Base-by-base conservation (phyloP, 2,888 invertebrate species). In the Hofmannophila pseudospretella region DNA sequence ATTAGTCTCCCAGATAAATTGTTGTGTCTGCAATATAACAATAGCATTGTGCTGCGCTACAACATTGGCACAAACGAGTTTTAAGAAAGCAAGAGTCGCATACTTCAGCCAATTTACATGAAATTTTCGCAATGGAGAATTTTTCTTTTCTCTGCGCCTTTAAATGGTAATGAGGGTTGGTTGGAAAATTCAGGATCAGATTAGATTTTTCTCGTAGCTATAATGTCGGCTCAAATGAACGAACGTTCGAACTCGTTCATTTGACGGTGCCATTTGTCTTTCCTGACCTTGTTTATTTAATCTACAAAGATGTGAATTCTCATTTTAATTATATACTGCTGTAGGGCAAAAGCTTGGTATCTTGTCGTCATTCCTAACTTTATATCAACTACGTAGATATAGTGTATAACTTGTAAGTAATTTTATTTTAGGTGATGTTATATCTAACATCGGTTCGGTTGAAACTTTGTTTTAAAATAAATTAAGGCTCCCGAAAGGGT, bases 81-180 rank as follows among this genome's bases (percentile, higher is more conserved):
- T 68, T 58, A 67, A 68, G 69, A 66, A 71, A 72, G 64, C 67
- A 62, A 66, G 57, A 67, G 61, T 56, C 54, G 52, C 57, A 66
- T 71, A 66, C 67, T 72, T 73, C 59, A 57, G 54, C 60, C 67
- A 78, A 82, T 84, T 81, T 80, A 73, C 78, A 80, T 81, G 72
- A 78, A 77, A 77, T 76, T 77, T 78, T 72, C 68, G 67, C 60
- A 63, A 70, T 68, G 71, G 61, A 66, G 65, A 68, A 65, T 73
- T 73, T 71, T 72, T 73, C 60, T 69, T 69, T 70, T 59, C 60
- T 60, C 49, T 55, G 52, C 63, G 67, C 69, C 70, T 73, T 68
- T 72, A 67, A 72, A 78, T 78, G 73, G 70, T 77, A 79, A 82
- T 77, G 75, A 78, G 72, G 70, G 73, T 66, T 63, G 68, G 71